Percentiles rank a stretch among this genome's conserved stretches.
These are phyloP conservation scores for Clarias magur DNA, from an alignment of 2,113 vertebrate species.

Conservation along the genomic window DNA sequence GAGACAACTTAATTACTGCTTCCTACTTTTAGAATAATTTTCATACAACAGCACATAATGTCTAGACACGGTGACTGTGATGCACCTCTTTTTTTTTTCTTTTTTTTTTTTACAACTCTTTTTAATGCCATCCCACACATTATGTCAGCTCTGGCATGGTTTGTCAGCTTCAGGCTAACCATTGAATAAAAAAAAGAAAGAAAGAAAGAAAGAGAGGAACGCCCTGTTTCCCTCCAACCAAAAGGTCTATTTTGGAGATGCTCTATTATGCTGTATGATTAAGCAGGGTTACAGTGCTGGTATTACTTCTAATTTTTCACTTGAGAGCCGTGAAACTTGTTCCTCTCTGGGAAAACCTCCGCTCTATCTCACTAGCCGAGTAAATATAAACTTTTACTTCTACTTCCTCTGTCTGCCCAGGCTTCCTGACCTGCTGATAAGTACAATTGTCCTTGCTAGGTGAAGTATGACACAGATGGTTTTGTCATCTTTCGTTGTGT, in stretches of 20 bases:
- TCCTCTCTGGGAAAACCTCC: conserved; percentile 48
- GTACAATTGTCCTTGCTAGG: conserved; percentile 51
- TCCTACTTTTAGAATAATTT: conserved; percentile 44
- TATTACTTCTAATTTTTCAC: not conserved
- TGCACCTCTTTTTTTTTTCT: conserved; percentile 24
- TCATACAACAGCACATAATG: conserved; percentile 34
- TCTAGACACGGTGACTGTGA: conserved; percentile 41
- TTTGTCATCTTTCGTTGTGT: conserved; percentile 16
- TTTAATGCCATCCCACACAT: conserved; percentile 46
- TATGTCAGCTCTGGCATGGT: conserved; percentile 23
- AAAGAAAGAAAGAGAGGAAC: conserved; percentile 27
- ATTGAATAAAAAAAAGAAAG: conserved; percentile 7
- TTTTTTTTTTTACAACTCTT: conserved; percentile 3
- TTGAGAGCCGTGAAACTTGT: not conserved
- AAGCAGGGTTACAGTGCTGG: not conserved
- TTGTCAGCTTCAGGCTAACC: conserved; percentile 24
- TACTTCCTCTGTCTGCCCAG: conserved; percentile 49
- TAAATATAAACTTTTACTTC: conserved; percentile 57
- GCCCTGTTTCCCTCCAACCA: not conserved
- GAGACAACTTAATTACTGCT: conserved; percentile 47
- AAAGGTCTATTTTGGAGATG: not conserved
- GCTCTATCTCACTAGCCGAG: conserved; percentile 39
- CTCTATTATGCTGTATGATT: not conserved
- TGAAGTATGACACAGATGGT: conserved; percentile 46
- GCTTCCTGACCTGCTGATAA: conserved; percentile 52